These are phyloP conservation scores for Anguilla japonica DNA, from an alignment of 2,113 vertebrate genomes.

Conservation along the genomic window DNA sequence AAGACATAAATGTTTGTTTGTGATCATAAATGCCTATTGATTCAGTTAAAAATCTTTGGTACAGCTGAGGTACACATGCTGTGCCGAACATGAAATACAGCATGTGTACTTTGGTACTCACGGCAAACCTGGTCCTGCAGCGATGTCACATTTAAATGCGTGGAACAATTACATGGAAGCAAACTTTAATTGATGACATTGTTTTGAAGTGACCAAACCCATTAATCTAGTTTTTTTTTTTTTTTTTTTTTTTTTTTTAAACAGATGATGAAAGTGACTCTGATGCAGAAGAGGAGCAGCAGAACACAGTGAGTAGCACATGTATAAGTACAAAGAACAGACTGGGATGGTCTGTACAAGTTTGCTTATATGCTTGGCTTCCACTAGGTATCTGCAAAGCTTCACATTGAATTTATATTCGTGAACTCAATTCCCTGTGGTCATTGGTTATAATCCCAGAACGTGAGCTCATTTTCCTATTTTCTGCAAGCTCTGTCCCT, in stretches of 20 bases:
- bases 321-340: background rate
- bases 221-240: background rate
- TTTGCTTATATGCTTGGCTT: too few species aligned
- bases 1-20: too few species aligned
- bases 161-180: background rate
- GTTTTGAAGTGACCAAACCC: background rate
- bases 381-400: constrained; percentile 20
- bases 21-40: background rate
- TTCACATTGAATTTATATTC: background rate
- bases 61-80: too few species aligned
- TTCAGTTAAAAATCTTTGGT: too few species aligned
- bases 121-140: too few species aligned
- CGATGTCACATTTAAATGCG: background rate
- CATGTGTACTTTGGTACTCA: too few species aligned
- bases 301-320: constrained; percentile 83
- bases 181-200: background rate
- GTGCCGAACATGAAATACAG: too few species aligned
- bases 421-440: background rate
- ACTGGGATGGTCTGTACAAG: background rate
- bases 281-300: constrained; percentile 92
- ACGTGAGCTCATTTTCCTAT: background rate
- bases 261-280: constrained; percentile 97
- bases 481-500: background rate
- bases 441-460: background rate
- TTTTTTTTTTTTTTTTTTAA: background rate